Percentiles rank a stretch among this genome's conserved stretches.
Conservation (phyloP, 2,888 invertebrate species). For the Thalpophila matura region DNA sequence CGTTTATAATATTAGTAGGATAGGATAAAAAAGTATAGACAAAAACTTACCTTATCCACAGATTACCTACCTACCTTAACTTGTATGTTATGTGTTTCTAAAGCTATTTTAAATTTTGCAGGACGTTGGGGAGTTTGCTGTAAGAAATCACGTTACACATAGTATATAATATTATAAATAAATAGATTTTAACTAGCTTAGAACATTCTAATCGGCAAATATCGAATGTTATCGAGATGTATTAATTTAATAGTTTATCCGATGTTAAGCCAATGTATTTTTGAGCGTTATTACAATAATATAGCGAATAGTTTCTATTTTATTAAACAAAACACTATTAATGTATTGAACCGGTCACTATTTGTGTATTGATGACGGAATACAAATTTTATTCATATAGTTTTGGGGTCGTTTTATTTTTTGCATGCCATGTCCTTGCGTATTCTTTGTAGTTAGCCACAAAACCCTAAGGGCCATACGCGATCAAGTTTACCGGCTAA, state of each 20-base stretch:
- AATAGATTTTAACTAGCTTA: slow-evolving; percentile 62
- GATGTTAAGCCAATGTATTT: slow-evolving; percentile 87
- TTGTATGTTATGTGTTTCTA: neutral
- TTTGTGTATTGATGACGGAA: slow-evolving; percentile 78
- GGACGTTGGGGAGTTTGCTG: slow-evolving; percentile 60
- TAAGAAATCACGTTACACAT: slow-evolving; percentile 60
- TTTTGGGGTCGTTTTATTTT: slow-evolving; percentile 79
- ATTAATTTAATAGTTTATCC: slow-evolving; percentile 74
- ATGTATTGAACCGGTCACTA: slow-evolving; percentile 79
- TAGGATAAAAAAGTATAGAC: too few species aligned
- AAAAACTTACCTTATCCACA: too few species aligned
- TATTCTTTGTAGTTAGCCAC: too few species aligned
- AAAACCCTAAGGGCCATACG: too few species aligned
- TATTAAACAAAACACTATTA: slow-evolving; percentile 86
- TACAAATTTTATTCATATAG: slow-evolving; percentile 90
- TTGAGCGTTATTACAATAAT: slow-evolving; percentile 86
- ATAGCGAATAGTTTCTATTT: slow-evolving; percentile 88
- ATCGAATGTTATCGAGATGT: slow-evolving; percentile 62
- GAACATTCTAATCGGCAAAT: slow-evolving; percentile 64
- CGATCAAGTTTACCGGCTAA: too few species aligned
- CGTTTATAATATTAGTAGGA: too few species aligned
- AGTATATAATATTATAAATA: slow-evolving; percentile 60
- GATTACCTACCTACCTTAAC: too few species aligned
- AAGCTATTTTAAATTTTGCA: slow-evolving; percentile 41
- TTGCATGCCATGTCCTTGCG: too few species aligned